Evolutionary conservation across 2,888 invertebrate genomes (phyloP).

Genomic region (Busseola fusca): DNA sequence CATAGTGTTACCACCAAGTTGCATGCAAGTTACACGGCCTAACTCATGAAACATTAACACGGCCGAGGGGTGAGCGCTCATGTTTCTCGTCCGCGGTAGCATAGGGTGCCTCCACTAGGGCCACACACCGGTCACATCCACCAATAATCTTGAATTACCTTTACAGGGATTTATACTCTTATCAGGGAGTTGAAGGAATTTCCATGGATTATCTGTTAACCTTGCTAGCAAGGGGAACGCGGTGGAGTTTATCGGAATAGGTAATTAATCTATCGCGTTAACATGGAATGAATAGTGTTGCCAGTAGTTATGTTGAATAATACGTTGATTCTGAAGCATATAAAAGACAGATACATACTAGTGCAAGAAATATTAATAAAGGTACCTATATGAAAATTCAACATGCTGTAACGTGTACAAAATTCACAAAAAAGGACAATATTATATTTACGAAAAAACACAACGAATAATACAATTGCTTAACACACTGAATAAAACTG

Average conservation of each 20-base stretch:
- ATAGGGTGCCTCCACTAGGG: neutral
- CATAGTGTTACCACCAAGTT: neutral
- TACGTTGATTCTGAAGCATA: neutral
- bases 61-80: constrained; percentile 1
- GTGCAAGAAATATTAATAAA: neutral
- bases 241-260: neutral
- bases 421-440: constrained; percentile 2
- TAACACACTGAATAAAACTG: constrained; percentile 60
- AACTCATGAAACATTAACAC: constrained; percentile 34
- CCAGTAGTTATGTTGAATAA: neutral
- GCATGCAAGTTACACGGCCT: constrained; percentile 6
- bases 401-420: neutral
- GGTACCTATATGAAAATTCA: neutral
- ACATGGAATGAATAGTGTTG: neutral
- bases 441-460: constrained; percentile 32
- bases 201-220: constrained; percentile 18
- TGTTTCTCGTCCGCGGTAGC: neutral
- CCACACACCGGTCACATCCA: neutral
- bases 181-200: constrained; percentile 9
- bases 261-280: constrained; percentile 19
- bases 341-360: neutral
- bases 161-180: constrained; percentile 21
- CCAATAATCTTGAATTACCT: constrained; percentile 31
- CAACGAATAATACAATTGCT: constrained; percentile 55
- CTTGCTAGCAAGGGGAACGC: constrained; percentile 1